These are phyloP conservation scores for Prosopocoilus inquinatus DNA, from an alignment of 2,888 invertebrate species.

Conservation along the genomic window DNA sequence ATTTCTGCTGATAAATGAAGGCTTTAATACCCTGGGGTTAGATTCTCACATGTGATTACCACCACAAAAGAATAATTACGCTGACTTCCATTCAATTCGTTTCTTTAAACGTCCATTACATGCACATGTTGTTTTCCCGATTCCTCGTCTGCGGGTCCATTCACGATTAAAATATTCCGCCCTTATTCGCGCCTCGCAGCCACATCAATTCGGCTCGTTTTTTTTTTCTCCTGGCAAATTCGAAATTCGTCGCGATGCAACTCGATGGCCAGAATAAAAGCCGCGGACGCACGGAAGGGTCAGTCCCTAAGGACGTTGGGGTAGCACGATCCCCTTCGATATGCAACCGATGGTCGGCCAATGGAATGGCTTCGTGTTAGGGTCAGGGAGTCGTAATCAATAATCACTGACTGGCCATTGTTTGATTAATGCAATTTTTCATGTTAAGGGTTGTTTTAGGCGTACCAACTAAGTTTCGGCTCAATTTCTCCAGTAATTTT, in stretches of 20 bases:
- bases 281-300: conserved; percentile 20
- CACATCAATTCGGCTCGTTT: too few relatives aligned
- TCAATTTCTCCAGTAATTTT: too few relatives aligned
- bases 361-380: conserved; percentile 23
- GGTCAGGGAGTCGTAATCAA: conserved; percentile 27
- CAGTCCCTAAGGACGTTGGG: conserved; percentile 28
- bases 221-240: too few relatives aligned
- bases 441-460: too few relatives aligned
- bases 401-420: conserved; percentile 15
- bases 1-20: too few relatives aligned
- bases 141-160: conserved; percentile 26
- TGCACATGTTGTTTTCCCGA: conserved; percentile 27
- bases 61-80: conserved; percentile 5
- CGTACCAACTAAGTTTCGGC: too few relatives aligned
- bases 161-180: conserved; percentile 2
- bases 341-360: conserved; percentile 20
- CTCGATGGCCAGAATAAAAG: conserved; percentile 1
- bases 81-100: neutral
- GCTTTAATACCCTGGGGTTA: too few relatives aligned
- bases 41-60: neutral
- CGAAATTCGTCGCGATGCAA: neutral
- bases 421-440: conserved; percentile 5
- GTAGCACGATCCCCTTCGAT: conserved; percentile 23
- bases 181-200: neutral
- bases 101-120: conserved; percentile 27